phyloP scores from a whole-genome alignment of 1,140 invertebrate species.

The Heliconius nattereri region DNA sequence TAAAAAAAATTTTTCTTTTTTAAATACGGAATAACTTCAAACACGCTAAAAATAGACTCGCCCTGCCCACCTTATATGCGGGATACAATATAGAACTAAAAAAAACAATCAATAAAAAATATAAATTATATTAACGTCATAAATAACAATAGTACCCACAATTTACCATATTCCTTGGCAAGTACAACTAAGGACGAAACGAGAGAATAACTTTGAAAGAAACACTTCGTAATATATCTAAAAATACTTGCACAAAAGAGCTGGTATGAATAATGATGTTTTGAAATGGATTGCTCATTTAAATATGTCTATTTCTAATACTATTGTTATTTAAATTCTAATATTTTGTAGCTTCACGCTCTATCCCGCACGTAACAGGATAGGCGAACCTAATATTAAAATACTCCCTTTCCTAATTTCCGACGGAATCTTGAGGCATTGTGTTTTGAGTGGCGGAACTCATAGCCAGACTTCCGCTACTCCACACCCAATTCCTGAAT shows the following conservation, averaged over 20 bases:
- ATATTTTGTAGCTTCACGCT: background rate
- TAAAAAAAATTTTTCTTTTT: no score
- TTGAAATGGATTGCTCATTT: background rate
- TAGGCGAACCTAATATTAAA: no score
- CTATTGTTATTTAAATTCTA: background rate
- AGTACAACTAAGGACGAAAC: background rate
- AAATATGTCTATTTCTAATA: constrained; percentile 14
- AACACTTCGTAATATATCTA: constrained; percentile 16
- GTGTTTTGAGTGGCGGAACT: no score
- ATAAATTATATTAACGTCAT: background rate
- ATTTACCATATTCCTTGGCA: background rate
- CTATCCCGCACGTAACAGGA: no score
- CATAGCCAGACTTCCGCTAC: no score
- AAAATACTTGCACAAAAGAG: constrained; percentile 20
- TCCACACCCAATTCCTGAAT: no score
- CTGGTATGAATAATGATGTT: background rate
- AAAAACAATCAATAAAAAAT: background rate
- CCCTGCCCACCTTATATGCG: no score
- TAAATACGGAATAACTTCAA: no score
- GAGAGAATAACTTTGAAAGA: constrained; percentile 13
- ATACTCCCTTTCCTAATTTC: no score
- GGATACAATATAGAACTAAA: no score
- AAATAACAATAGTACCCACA: background rate
- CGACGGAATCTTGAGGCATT: no score
- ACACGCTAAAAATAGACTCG: no score